phyloP scores from a whole-genome alignment of 2,113 vertebrate genomes.

The Coptodon bakossiorum region DNA sequence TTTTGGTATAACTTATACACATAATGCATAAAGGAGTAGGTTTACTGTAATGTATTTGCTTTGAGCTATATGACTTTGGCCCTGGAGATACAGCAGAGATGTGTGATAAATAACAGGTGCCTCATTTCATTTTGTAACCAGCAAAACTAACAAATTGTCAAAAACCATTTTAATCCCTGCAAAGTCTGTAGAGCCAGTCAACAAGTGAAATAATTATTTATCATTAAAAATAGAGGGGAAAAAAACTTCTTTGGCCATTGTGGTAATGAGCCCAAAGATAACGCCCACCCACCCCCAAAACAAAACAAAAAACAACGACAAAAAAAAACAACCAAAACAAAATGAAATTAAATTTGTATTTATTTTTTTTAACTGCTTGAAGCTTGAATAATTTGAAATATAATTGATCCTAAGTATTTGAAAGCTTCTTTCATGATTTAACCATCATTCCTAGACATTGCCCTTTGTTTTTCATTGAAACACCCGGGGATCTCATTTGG shows the following conservation, averaged over 20 bases:
- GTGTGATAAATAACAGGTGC: neutral
- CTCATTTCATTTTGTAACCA: neutral
- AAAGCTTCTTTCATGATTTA: neutral
- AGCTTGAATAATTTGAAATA: neutral
- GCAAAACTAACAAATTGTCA: neutral
- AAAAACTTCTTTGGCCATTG: neutral
- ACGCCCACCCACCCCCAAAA: neutral
- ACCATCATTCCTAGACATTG: neutral
- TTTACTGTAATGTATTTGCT: neutral
- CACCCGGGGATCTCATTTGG: neutral
- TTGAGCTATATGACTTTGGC: neutral
- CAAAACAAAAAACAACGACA: neutral
- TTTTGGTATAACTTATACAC: neutral
- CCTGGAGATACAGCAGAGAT: neutral
- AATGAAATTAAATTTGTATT: fast-evolving
- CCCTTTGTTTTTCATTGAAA: neutral
- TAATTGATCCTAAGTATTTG: neutral
- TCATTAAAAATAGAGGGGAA: neutral
- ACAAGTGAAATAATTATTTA: neutral
- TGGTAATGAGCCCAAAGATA: neutral
- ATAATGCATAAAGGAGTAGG: neutral
- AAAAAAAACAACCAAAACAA: neutral
- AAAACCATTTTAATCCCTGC: neutral
- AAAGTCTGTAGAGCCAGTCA: neutral
- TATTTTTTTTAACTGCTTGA: neutral